A percentile compares a stretch with the other conserved stretches of the same genome.
These are phyloP conservation scores for Chromis chromis DNA, from an alignment of 2,797 vertebrate genomes.

Conservation along the genomic window DNA sequence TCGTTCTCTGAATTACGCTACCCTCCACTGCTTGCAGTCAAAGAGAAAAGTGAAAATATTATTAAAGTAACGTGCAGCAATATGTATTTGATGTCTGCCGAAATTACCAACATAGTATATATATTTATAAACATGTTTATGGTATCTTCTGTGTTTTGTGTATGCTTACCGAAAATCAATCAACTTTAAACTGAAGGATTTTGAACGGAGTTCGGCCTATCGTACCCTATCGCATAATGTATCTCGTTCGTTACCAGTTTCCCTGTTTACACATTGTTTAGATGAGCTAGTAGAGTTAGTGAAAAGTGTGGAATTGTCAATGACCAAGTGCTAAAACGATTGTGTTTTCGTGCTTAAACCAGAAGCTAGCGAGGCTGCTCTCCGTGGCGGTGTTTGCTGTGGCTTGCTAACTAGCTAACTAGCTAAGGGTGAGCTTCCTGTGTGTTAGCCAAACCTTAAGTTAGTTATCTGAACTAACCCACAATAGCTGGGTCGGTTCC, in stretches of 20 bases:
- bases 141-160: rapidly evolving
- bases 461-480: not conserved
- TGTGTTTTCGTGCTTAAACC: not conserved
- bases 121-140: rapidly evolving
- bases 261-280: not conserved
- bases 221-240: rapidly evolving
- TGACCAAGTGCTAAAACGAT: not conserved
- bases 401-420: not conserved
- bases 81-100: not conserved
- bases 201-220: not conserved
- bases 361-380: not conserved
- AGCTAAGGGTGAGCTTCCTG: not conserved
- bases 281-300: not conserved
- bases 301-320: not conserved
- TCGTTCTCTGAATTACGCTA: rapidly evolving
- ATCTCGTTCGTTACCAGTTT: rapidly evolving
- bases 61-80: not conserved
- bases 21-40: rapidly evolving
- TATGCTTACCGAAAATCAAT: not conserved
- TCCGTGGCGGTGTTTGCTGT: not conserved
- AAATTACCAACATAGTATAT: rapidly evolving
- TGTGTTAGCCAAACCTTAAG: not conserved
- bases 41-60: not conserved
- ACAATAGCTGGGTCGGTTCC: not conserved
- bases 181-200: not conserved